Percentiles rank a stretch among this genome's conserved stretches.
Conservation (phyloP, 2,888 invertebrate species). For the Lycia hirtaria region DNA sequence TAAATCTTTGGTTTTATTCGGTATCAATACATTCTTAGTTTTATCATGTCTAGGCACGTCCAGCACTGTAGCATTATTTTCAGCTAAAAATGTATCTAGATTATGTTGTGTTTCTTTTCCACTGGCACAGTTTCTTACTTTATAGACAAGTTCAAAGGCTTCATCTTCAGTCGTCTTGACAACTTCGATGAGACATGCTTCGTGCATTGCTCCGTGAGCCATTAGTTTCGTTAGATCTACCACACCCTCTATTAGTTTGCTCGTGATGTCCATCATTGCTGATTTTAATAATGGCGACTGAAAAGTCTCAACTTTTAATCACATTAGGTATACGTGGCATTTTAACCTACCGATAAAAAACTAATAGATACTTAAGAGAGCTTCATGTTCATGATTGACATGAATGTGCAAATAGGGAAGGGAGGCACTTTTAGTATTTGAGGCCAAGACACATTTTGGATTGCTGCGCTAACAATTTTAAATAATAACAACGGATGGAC, state of each 20-base stretch:
- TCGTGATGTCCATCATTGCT: slow-evolving; percentile 75
- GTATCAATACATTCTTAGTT: slow-evolving; percentile 57
- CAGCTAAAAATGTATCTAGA: slow-evolving; percentile 51
- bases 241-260: slow-evolving; percentile 69
- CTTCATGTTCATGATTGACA: too few relatives aligned
- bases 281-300: slow-evolving; percentile 77
- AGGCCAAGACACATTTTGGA: too few relatives aligned
- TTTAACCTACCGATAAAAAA: too few relatives aligned
- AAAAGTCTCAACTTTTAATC: too few relatives aligned
- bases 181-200: slow-evolving; percentile 80
- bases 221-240: slow-evolving; percentile 73
- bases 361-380: too few relatives aligned
- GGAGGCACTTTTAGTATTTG: too few relatives aligned
- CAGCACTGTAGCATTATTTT: slow-evolving; percentile 72
- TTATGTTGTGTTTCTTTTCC: slow-evolving; percentile 51
- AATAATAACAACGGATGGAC: too few relatives aligned
- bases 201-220: slow-evolving; percentile 82
- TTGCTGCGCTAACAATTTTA: too few relatives aligned
- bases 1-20: slow-evolving; percentile 49
- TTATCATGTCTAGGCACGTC: slow-evolving; percentile 48
- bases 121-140: slow-evolving; percentile 59
- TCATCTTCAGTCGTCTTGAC: slow-evolving; percentile 73
- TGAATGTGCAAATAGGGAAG: too few relatives aligned
- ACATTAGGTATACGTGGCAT: too few relatives aligned
- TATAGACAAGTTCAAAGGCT: slow-evolving; percentile 58